Evolutionary conservation across 2,888 invertebrate species (phyloP), one percentile per base, ranked within the genome.

Genomic region (Glyphotaelius pellucidus): DNA sequence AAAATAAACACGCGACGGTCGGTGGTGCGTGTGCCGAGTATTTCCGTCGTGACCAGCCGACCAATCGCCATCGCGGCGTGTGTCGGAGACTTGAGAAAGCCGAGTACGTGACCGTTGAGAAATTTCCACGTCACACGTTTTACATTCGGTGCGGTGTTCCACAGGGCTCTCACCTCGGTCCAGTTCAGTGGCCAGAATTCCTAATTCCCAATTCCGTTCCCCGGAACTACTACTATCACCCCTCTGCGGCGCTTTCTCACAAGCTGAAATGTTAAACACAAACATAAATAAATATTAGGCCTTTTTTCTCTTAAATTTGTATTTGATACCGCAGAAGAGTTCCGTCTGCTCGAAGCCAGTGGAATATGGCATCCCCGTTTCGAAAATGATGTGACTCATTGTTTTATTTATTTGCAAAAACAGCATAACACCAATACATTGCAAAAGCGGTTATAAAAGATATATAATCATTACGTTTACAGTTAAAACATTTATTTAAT

Each of bases 61-160:
- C 86, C 85, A n/a, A 86, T 42, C 86, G 86, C 86, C 47, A 30
- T 14, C 42, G 86, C 86, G 86, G 38, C 86, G 42, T 15, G 86
- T 67, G 86, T 47, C 19, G 14, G 85, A n/a, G 84, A 15, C 14
- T 84, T 19, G 42, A 86, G 86, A 86, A 86, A 86, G 86, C 86
- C 11, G 86, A 30, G 38, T 86, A 42, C 86, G 86, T 86, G 86
- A 86, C 86, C 86, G 86, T 86, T 86, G 86, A 86, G 86, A 86
- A 86, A 86, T 86, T 86, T 86, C 86, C 86, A 86, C 86, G 86
- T 86, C 86, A 86, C 86, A 47, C 35, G 14, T 85, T 85, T 85
- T 52, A 52, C 52, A 52, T 52, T 52, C 52, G 42, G 47, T 42
- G n/a, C 86, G 86, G 86, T 86, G 15, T 86, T 86, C 42, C 38